phyloP scores from a whole-genome alignment of 2,797 vertebrate species.

The Clangula hyemalis region DNA sequence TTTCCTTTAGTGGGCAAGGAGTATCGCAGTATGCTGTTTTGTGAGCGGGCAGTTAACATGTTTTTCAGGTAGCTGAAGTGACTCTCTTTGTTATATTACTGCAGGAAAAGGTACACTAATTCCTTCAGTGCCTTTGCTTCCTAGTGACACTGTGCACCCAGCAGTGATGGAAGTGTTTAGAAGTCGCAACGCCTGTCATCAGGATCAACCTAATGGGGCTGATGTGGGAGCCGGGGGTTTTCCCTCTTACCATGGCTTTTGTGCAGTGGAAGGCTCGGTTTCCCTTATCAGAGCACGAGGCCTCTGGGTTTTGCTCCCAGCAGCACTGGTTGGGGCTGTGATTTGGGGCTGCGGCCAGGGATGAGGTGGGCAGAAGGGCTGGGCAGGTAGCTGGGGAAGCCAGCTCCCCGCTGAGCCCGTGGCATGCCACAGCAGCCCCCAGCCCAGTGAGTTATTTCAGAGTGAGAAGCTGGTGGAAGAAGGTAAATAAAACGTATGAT shows the following conservation, averaged over 20 bases:
- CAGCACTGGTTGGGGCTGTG: neutral
- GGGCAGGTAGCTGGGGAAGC: neutral
- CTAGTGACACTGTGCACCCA: neutral
- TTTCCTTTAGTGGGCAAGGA: neutral
- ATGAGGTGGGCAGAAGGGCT: neutral
- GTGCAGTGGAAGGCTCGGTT: neutral
- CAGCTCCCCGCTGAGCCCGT: neutral
- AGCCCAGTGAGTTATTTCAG: neutral
- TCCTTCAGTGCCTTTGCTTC: neutral
- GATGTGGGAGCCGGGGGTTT: neutral
- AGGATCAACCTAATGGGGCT: neutral
- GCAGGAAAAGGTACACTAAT: neutral
- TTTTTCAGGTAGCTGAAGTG: slow-evolving; percentile 7
- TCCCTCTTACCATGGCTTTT: neutral
- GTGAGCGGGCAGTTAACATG: neutral
- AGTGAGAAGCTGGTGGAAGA: neutral
- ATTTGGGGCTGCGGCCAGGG: neutral
- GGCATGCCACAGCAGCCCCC: accelerated
- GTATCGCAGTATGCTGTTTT: slow-evolving; percentile 42
- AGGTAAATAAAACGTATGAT: slow-evolving; percentile 69
- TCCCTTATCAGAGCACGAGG: neutral
- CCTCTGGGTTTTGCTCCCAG: neutral
- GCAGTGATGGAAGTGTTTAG: neutral
- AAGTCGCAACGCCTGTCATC: neutral
- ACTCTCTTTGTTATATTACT: neutral